A percentile compares a stretch with the other conserved stretches of the same genome.
Evolutionary conservation across 2,797 vertebrate species (phyloP).

Genomic region (Parotocinclus haroldoi): DNA sequence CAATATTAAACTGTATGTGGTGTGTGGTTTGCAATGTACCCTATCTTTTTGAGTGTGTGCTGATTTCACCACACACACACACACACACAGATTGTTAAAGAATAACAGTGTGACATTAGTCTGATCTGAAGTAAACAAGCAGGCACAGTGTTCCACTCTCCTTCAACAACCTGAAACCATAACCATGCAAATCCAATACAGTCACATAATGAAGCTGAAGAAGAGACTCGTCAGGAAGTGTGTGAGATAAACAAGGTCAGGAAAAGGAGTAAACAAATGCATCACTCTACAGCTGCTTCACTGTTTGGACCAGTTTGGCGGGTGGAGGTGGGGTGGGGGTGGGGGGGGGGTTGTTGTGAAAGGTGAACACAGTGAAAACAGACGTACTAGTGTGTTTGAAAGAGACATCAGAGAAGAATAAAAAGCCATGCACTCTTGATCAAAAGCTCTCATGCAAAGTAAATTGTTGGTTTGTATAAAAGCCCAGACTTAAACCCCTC

Average conservation of each 20-base stretch:
- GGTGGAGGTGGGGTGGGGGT: no score
- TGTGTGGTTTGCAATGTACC: no score
- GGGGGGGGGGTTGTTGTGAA: constrained; percentile 47
- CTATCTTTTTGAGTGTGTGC: no score
- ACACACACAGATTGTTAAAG: background rate
- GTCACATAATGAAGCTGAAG: constrained; percentile 33
- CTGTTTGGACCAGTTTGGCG: constrained; percentile 63
- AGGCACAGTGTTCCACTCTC: constrained; percentile 37
- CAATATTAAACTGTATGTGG: no score
- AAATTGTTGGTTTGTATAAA: constrained; percentile 10
- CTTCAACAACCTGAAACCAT: constrained; percentile 22
- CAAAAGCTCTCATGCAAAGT: constrained; percentile 39
- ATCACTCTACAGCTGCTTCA: constrained; percentile 41
- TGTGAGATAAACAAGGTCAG: constrained; percentile 60
- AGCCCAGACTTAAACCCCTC: constrained; percentile 14
- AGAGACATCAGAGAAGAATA: background rate
- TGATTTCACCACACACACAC: no score
- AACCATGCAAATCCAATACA: constrained; percentile 36
- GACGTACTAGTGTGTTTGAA: constrained; percentile 5
- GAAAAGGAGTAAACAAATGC: constrained; percentile 57
- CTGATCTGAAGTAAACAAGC: constrained; percentile 57
- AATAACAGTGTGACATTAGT: constrained; percentile 44
- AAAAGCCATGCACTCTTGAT: constrained; percentile 37
- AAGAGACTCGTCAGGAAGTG: constrained; percentile 59
- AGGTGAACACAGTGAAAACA: constrained; percentile 50